Percentiles rank a stretch among this genome's conserved stretches.
Conservation (phyloP, 2,888 invertebrate species). For the Tetanocera ferruginea region DNA sequence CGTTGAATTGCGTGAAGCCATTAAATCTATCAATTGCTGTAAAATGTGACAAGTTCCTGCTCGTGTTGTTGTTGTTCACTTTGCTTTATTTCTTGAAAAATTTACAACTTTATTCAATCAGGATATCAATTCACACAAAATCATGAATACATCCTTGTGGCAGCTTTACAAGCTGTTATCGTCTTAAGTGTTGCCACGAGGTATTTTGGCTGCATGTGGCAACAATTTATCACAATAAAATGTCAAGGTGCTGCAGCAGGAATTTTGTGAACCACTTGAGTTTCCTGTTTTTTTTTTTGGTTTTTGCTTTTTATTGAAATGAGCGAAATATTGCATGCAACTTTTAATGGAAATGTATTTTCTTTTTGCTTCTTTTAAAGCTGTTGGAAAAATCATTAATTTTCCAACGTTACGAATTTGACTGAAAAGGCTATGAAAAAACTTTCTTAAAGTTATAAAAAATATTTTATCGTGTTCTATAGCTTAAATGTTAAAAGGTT, state of each 20-base stretch:
- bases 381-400: neutral
- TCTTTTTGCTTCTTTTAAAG: neutral
- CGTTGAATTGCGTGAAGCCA: slow-evolving; percentile 11
- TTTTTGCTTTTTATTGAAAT: neutral
- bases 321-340: neutral
- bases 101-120: slow-evolving; percentile 40
- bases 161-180: neutral
- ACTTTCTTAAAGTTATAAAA: no score
- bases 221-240: slow-evolving; percentile 34
- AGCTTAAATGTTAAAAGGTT: no score
- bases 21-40: slow-evolving; percentile 28
- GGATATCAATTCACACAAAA: slow-evolving; percentile 30
- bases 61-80: neutral
- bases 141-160: slow-evolving; percentile 18
- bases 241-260: slow-evolving; percentile 16
- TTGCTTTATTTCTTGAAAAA: slow-evolving; percentile 5
- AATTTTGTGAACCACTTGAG: neutral
- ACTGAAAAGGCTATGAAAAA: no score
- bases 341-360: neutral
- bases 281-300: neutral
- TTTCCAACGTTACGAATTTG: neutral
- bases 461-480: no score
- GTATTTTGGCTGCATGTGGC: neutral
- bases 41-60: slow-evolving; percentile 24
- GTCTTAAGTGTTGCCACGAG: slow-evolving; percentile 23